Base-by-base conservation (phyloP, 2,797 vertebrate species). In the Hipposideros larvatus region DNA sequence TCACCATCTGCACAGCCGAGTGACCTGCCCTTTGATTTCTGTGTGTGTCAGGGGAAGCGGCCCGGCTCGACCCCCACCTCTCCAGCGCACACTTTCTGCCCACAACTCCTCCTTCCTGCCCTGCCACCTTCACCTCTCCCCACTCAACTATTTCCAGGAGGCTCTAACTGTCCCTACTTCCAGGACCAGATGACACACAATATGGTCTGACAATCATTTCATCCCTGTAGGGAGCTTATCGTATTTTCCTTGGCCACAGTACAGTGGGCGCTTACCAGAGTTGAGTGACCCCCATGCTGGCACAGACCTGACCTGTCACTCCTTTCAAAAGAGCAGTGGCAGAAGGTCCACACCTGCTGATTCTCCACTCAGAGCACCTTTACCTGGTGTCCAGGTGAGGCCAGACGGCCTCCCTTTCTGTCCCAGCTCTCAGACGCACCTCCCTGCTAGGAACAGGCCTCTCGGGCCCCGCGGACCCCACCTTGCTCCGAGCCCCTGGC, bases 391-490 rank as follows among this genome's bases (percentile, higher is more conserved):
- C 66, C 28, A 51, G n/a, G 15, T 16, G 2, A 4, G 34, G 34
- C 31, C 57, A 26, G 28, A 16, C 0, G 21, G 63, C 7, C 21
- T 71, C 31, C 53, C 24, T 28, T 61, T 51, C 48, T 22, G 21
- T 11, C 37, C 15, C 21, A 14, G 16, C 2, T 10, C 74, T 26
- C 74, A 48, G 82, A 26, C 19, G 13, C 22, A 15, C 21, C 2
- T 63, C 31, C 59, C 7, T 8, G 3, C 26, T 1, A n/a, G 61
- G 71, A 19, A 19, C 24, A 11, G 24, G 19, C 10, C 55, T 51
- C 48, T 6, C 48, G 14, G 37, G 46, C 4, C 21, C 14, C 4
- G 0, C 4, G 0, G 24, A n/a, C 28, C 43, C 7, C 2, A 4
- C 68, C 26, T 8, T 22, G 9, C 18, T 51, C 79, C 0, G 19